These are phyloP conservation scores for Anthopleura xanthogrammica DNA, from an alignment of 92 coral and sea anemone species.

Conservation along the genomic window DNA sequence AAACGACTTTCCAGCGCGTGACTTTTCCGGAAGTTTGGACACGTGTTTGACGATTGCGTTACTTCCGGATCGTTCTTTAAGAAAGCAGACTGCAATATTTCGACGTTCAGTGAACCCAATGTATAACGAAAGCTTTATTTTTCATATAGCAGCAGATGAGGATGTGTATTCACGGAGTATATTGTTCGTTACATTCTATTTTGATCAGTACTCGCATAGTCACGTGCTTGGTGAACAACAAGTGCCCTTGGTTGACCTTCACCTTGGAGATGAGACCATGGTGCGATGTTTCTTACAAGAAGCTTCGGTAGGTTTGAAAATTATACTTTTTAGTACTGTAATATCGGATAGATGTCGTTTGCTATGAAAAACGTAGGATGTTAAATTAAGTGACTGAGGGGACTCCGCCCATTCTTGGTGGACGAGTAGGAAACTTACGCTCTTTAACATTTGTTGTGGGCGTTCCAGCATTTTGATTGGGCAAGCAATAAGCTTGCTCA, in stretches of 20 bases:
- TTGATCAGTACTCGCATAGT: slow-evolving; percentile 75
- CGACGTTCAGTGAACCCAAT: slow-evolving; percentile 77
- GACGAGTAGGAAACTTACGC: no score
- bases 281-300: slow-evolving; percentile 74
- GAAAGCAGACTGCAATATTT: slow-evolving; percentile 82
- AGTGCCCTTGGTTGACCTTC: slow-evolving; percentile 78
- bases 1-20: slow-evolving; percentile 76
- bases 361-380: no score
- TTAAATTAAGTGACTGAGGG: no score
- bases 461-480: no score
- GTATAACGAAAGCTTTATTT: slow-evolving; percentile 75
- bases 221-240: slow-evolving; percentile 79
- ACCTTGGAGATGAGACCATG: slow-evolving; percentile 68
- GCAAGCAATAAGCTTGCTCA: no score
- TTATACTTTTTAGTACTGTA: no score
- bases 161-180: slow-evolving; percentile 72
- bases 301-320: slow-evolving; percentile 34
- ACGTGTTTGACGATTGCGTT: slow-evolving; percentile 80
- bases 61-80: slow-evolving; percentile 78
- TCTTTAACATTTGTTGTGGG: no score
- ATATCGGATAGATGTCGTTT: no score
- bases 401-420: no score
- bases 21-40: slow-evolving; percentile 84
- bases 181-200: slow-evolving; percentile 61
- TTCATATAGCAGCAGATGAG: slow-evolving; percentile 62